Evolutionary conservation across 2,113 vertebrate genomes (phyloP).

Genomic region (Catagonus wagneri): DNA sequence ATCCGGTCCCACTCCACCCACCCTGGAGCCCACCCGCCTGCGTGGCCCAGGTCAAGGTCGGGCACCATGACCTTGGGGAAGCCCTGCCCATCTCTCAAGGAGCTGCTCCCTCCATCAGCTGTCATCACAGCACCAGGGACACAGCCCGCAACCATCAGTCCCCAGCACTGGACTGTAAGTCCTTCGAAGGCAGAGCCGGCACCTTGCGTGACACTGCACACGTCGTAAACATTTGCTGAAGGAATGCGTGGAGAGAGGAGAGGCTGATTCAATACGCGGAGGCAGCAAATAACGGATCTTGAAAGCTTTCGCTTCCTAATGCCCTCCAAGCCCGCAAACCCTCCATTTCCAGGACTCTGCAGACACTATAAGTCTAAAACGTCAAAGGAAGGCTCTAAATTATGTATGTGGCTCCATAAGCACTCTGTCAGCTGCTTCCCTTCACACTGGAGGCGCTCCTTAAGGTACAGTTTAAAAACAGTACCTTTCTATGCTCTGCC

Average conservation of each 20-base stretch:
- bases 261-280: background rate
- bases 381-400: background rate
- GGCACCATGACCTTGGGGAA: background rate
- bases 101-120: background rate
- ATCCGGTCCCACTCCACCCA: background rate
- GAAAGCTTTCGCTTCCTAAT: slow-evolving; percentile 48
- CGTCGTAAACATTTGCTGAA: background rate
- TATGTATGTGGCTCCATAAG: background rate
- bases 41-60: background rate
- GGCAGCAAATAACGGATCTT: background rate
- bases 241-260: background rate
- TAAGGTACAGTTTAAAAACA: background rate
- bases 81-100: background rate
- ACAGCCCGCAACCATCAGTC: background rate
- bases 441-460: background rate
- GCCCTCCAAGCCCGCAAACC: background rate
- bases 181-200: background rate
- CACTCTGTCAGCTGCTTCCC: background rate
- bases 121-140: background rate
- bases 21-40: background rate
- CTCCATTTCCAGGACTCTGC: background rate
- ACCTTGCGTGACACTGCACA: background rate
- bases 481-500: background rate
- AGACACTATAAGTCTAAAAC: background rate
- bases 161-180: background rate